Conservation (phyloP, 1,140 invertebrate species). For the Lepidurus packardi region DNA sequence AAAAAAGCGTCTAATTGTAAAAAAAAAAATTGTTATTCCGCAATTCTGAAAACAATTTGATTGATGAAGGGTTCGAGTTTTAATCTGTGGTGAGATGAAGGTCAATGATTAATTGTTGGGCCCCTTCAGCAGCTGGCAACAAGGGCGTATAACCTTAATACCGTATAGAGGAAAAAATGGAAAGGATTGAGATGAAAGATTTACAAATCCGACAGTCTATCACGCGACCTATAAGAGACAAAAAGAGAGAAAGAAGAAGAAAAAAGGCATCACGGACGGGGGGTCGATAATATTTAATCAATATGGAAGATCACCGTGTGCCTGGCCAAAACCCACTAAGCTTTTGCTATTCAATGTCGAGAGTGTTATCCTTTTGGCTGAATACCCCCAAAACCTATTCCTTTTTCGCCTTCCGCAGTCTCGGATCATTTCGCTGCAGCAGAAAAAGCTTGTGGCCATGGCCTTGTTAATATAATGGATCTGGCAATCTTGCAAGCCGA, state of each 20-base stretch:
- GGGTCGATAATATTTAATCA: constrained; percentile 1
- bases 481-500: no score
- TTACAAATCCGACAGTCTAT: no score
- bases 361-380: no score
- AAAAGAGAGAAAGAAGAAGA: background rate
- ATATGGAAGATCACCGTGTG: background rate
- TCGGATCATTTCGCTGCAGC: no score
- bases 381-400: no score
- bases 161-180: background rate
- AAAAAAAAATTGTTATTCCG: background rate
- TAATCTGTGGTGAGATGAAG: background rate
- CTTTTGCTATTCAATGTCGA: no score
- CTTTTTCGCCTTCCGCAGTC: no score
- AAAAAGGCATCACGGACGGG: background rate
- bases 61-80: background rate
- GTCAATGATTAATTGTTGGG: background rate
- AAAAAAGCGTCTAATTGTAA: background rate
- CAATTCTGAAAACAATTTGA: background rate
- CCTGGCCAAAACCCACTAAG: no score
- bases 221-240: no score
- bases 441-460: no score
- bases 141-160: background rate
- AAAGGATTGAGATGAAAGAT: background rate
- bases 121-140: constrained; percentile 14
- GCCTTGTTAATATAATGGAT: no score